phyloP scores from a whole-genome alignment of 2,113 vertebrate species.

The Cyanoramphus novaezelandiae region DNA sequence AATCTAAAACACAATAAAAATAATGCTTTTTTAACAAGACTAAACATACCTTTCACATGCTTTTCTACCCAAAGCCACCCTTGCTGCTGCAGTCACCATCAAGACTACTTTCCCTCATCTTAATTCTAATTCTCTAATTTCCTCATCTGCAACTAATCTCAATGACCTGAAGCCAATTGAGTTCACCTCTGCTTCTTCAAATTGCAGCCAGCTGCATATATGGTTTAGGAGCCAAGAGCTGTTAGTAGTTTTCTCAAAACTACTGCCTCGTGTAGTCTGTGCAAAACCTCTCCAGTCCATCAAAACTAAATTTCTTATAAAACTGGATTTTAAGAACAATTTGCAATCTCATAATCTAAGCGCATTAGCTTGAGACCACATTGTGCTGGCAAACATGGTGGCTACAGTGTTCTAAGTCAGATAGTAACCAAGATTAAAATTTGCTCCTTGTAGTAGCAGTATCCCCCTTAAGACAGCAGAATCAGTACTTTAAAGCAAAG shows the following conservation, averaged over 20 bases:
- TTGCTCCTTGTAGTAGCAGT: neutral
- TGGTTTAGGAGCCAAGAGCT: neutral
- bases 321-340: neutral
- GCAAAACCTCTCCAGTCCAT: neutral
- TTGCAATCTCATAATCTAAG: neutral
- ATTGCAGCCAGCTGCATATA: fast-evolving
- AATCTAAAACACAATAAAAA: neutral
- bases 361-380: neutral
- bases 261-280: fast-evolving
- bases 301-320: neutral
- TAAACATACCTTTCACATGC: neutral
- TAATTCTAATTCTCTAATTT: neutral
- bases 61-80: neutral
- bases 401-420: neutral
- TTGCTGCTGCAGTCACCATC: fast-evolving
- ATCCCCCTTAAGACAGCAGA: neutral
- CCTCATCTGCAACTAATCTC: neutral
- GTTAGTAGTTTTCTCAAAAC: neutral
- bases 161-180: neutral
- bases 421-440: neutral
- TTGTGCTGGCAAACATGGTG: neutral
- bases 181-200: neutral
- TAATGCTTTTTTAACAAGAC: fast-evolving
- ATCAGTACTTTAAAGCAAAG: neutral
- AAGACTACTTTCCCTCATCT: fast-evolving